These are phyloP conservation scores for Nysson spinosus DNA, from an alignment of 2,888 invertebrate genomes.

Conservation along the genomic window DNA sequence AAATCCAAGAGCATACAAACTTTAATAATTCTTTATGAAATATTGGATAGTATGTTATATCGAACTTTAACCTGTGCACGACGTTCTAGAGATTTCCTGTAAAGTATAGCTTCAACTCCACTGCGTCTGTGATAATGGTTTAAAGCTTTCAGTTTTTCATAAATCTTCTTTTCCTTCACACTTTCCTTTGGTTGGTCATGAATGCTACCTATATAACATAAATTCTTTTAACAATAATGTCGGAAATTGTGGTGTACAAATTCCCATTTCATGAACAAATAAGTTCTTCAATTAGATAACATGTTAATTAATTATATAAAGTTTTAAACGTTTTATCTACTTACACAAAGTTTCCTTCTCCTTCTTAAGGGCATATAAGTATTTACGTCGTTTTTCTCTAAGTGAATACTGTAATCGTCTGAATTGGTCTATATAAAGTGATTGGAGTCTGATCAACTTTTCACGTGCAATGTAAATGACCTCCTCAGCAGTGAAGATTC, in stretches of 20 bases:
- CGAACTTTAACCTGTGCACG: slow-evolving; percentile 79
- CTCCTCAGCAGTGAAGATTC: slow-evolving; percentile 93
- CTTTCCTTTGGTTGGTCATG: slow-evolving; percentile 85
- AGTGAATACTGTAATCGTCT: slow-evolving; percentile 85
- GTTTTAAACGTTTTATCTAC: slow-evolving; percentile 29
- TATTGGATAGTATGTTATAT: no score
- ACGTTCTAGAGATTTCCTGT: slow-evolving; percentile 85
- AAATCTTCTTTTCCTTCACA: slow-evolving; percentile 85
- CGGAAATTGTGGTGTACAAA: not conserved
- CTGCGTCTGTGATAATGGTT: slow-evolving; percentile 88
- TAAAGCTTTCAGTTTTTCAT: slow-evolving; percentile 88
- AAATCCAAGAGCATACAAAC: no score
- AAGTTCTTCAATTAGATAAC: slow-evolving; percentile 4
- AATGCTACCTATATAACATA: slow-evolving; percentile 85
- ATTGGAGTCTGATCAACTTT: slow-evolving; percentile 87
- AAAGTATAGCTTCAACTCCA: slow-evolving; percentile 89
- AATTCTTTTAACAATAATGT: no score
- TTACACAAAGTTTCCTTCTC: slow-evolving; percentile 89
- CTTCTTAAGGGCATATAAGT: slow-evolving; percentile 84
- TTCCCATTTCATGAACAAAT: no score
- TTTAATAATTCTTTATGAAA: no score
- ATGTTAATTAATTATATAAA: not conserved
- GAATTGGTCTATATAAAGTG: slow-evolving; percentile 90
- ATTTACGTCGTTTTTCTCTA: slow-evolving; percentile 85
- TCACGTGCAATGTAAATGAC: slow-evolving; percentile 87